Conservation (phyloP, 2,797 vertebrate genomes). For the Acipenser oxyrinchus region DNA sequence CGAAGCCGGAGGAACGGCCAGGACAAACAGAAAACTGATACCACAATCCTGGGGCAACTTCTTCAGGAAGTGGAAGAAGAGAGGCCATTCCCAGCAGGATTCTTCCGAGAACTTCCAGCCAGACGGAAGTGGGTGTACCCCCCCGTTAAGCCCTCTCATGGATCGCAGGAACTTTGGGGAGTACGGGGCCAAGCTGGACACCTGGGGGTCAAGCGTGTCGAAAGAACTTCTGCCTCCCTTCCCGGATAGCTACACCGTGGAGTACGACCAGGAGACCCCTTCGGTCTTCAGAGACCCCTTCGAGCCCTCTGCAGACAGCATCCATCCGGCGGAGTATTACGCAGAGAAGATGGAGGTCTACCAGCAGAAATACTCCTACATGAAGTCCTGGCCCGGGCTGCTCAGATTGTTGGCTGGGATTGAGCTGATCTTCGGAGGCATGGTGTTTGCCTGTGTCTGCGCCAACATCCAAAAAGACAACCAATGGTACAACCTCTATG, state of each 20-base stretch:
- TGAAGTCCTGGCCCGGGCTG: slow-evolving; percentile 67
- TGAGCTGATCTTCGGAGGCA: slow-evolving; percentile 63
- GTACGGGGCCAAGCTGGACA: slow-evolving; percentile 17
- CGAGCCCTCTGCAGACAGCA: slow-evolving; percentile 38
- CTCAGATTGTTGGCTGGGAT: slow-evolving; percentile 58
- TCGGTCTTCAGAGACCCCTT: slow-evolving; percentile 8
- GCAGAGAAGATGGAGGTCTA: slow-evolving; percentile 56
- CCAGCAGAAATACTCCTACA: slow-evolving; percentile 51
- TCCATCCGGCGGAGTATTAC: slow-evolving; percentile 53
- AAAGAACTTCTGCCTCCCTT: slow-evolving; percentile 22
- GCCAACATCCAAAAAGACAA: slow-evolving; percentile 68
- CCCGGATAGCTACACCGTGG: slow-evolving; percentile 17
- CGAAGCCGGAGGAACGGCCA: slow-evolving; percentile 13
- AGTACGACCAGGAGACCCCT: slow-evolving; percentile 13
- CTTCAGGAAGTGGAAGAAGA: slow-evolving; percentile 27
- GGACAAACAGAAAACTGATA: slow-evolving; percentile 41
- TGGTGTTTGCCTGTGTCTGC: slow-evolving; percentile 62
- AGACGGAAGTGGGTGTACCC: slow-evolving; percentile 51
- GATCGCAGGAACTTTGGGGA: slow-evolving; percentile 22
- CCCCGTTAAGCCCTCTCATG: slow-evolving; percentile 48
- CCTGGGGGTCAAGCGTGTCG: slow-evolving; percentile 22
- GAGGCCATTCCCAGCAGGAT: slow-evolving; percentile 22
- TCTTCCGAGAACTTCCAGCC: slow-evolving; percentile 36
- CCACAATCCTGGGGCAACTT: slow-evolving; percentile 45
- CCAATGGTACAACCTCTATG: slow-evolving; percentile 59